phyloP scores from a whole-genome alignment of 2,113 vertebrate genomes.

The Passer montanus region DNA sequence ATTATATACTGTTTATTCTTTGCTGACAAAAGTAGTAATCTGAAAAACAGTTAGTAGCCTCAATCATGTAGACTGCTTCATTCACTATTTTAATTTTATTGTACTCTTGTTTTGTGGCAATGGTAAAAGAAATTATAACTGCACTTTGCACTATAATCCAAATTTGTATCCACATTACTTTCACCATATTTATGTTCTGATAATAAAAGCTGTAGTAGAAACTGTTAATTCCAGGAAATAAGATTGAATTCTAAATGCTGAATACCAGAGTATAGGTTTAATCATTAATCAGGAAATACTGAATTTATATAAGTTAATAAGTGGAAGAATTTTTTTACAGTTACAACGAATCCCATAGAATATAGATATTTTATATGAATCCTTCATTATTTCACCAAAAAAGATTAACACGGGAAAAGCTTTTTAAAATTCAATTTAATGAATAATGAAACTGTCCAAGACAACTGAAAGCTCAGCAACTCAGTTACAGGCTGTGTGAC shows the following conservation, averaged over 20 bases:
- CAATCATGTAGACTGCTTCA: background rate
- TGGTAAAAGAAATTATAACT: background rate
- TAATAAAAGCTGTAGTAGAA: background rate
- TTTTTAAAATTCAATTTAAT: slow-evolving; percentile 20
- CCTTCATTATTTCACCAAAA: slow-evolving; percentile 13
- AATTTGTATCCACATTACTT: background rate
- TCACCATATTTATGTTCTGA: background rate
- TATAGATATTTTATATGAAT: background rate
- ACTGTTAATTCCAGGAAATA: background rate
- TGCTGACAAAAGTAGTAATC: background rate
- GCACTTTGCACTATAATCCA: background rate
- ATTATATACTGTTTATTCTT: background rate
- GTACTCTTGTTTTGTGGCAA: background rate
- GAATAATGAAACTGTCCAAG: slow-evolving; percentile 33
- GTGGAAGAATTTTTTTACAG: background rate
- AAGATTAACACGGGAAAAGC: slow-evolving; percentile 7
- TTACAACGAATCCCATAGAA: background rate
- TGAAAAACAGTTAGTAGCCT: background rate
- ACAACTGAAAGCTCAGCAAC: slow-evolving; percentile 42
- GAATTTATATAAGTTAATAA: background rate
- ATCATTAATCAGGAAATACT: background rate
- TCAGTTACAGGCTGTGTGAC: background rate
- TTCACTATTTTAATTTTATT: background rate
- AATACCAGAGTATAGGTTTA: background rate
- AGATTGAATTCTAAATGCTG: background rate